Percentiles rank a stretch among this genome's conserved stretches.
phyloP scores from a whole-genome alignment of 1,140 invertebrate species.

The Drosophila dunni region DNA sequence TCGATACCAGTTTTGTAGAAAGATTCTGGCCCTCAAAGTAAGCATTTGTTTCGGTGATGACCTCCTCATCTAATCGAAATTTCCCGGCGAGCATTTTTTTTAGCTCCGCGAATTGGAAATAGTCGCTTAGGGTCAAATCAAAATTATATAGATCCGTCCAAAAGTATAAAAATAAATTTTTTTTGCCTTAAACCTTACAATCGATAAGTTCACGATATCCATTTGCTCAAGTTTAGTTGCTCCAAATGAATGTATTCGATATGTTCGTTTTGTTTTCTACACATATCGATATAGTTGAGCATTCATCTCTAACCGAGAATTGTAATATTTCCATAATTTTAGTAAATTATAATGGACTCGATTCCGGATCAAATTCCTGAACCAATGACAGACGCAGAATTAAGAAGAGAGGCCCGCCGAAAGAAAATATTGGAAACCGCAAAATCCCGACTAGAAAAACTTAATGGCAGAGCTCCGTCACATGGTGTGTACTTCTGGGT shows the following conservation, averaged over 20 bases:
- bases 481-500: neutral
- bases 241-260: neutral
- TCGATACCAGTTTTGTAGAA: too few relatives aligned
- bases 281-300: neutral
- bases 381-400: conserved; percentile 1
- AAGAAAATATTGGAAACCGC: conserved; percentile 56
- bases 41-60: too few relatives aligned
- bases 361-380: neutral
- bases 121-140: too few relatives aligned
- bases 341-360: conserved; percentile 13
- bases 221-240: neutral
- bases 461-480: conserved; percentile 37
- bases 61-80: too few relatives aligned
- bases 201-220: neutral
- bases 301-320: neutral
- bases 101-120: too few relatives aligned
- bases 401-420: conserved; percentile 45
- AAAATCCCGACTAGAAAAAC: conserved; percentile 53
- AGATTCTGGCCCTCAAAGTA: too few relatives aligned
- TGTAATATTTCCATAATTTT: conserved; percentile 11
- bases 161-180: too few relatives aligned
- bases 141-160: too few relatives aligned
- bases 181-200: neutral
- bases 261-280: neutral
- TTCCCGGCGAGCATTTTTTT: too few relatives aligned